Percentiles rank a stretch among this genome's conserved stretches.
Conservation (phyloP, 2,797 vertebrate species). For the Ctenopoma kingsleyae region DNA sequence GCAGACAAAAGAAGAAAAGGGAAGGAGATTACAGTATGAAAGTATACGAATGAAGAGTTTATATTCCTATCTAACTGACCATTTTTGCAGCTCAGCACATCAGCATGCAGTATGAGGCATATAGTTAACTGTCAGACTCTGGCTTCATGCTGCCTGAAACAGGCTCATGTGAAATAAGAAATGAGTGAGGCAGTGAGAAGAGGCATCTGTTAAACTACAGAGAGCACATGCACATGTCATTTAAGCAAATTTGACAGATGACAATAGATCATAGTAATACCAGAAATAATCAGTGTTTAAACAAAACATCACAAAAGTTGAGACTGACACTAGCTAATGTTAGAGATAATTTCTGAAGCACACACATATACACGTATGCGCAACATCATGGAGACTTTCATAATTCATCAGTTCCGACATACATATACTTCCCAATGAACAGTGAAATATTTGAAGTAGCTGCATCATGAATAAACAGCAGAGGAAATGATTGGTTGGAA, state of each 20-base stretch:
- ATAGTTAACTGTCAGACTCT: conserved; percentile 47
- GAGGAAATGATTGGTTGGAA: conserved; percentile 64
- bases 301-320: conserved; percentile 46
- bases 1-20: conserved; percentile 36
- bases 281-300: conserved; percentile 59
- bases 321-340: conserved; percentile 17
- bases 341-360: conserved; percentile 26
- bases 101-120: conserved; percentile 35
- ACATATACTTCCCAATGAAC: conserved; percentile 45
- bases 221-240: conserved; percentile 43
- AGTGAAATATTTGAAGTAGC: conserved; percentile 50
- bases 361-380: conserved; percentile 1
- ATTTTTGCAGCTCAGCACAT: conserved; percentile 59
- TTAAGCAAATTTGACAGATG: conserved; percentile 62
- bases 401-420: conserved; percentile 44
- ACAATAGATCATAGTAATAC: conserved; percentile 55
- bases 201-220: conserved; percentile 48
- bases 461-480: conserved; percentile 60
- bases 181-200: conserved; percentile 12
- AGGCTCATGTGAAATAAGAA: conserved; percentile 24
- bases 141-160: conserved; percentile 34
- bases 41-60: conserved; percentile 55
- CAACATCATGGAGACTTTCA: conserved; percentile 26
- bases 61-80: conserved; percentile 64
- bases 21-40: conserved; percentile 25